Evolutionary conservation across 2,113 vertebrate genomes (phyloP).

Genomic region (Ochotona curzoniae): DNA sequence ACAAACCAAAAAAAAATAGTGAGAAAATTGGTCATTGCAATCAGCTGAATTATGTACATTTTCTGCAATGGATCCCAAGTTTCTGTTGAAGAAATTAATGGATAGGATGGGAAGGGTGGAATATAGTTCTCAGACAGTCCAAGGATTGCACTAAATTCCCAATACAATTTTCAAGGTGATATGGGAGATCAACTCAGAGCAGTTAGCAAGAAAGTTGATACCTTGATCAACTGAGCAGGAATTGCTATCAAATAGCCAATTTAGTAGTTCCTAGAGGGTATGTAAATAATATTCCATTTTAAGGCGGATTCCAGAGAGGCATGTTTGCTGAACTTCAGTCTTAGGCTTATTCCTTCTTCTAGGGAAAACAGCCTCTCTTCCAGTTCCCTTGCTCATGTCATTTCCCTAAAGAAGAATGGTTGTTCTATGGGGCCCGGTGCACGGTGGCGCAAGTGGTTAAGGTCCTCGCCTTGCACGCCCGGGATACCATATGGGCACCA

Average conservation of each 20-base stretch:
- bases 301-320: background rate
- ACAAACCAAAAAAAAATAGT: background rate
- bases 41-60: background rate
- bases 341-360: background rate
- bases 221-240: background rate
- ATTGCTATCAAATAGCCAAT: background rate
- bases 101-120: rapidly evolving
- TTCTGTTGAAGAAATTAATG: background rate
- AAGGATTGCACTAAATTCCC: background rate
- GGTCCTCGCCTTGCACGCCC: too few species aligned
- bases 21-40: background rate
- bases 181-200: background rate
- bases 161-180: background rate
- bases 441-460: too few species aligned
- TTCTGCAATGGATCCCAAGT: background rate
- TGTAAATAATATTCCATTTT: background rate
- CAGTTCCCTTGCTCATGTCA: background rate
- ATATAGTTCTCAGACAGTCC: background rate
- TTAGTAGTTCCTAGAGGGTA: background rate
- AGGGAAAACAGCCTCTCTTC: background rate
- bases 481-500: too few species aligned
- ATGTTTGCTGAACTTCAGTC: background rate
- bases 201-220: background rate
- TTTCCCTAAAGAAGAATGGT: background rate
- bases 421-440: too few species aligned